Conservation (phyloP, 2,113 vertebrate genomes). For the Aptenodytes forsteri region DNA sequence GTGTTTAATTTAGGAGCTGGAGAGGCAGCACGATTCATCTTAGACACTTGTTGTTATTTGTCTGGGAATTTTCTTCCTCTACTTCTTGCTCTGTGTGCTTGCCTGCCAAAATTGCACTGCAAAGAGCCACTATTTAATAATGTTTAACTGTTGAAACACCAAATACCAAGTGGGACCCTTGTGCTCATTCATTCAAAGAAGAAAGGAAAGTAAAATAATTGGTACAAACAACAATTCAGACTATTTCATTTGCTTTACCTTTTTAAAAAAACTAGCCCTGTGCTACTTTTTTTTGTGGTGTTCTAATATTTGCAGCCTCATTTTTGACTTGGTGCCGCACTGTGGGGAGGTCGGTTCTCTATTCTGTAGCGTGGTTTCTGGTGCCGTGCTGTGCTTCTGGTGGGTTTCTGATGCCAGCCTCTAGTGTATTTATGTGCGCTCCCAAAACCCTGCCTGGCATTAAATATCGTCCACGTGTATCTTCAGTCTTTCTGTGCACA, state of each 20-base stretch:
- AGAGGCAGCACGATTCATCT: not conserved
- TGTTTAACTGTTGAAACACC: conserved; percentile 37
- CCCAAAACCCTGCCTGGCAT: not conserved
- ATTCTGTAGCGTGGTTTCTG: not conserved
- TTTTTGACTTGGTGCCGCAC: not conserved
- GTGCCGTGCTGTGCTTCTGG: not conserved
- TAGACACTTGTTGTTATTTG: not conserved
- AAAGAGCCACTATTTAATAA: conserved; percentile 16
- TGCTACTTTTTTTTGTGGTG: not conserved
- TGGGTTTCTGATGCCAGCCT: not conserved
- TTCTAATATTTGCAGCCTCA: not conserved
- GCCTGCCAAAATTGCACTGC: not conserved
- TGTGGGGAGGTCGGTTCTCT: not conserved
- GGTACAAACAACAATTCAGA: not conserved
- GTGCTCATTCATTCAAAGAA: conserved; percentile 30
- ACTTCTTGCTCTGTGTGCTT: not conserved
- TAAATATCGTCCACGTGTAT: not conserved
- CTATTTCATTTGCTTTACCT: not conserved
- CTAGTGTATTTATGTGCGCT: not conserved
- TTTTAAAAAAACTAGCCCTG: not conserved
- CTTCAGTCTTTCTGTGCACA: not conserved
- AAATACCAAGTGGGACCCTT: conserved; percentile 28
- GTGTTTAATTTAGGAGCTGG: not conserved
- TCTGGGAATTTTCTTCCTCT: not conserved
- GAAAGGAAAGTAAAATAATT: conserved; percentile 34